Evolutionary conservation across 1,140 invertebrate species (phyloP).

Genomic region (Cydia splendana): DNA sequence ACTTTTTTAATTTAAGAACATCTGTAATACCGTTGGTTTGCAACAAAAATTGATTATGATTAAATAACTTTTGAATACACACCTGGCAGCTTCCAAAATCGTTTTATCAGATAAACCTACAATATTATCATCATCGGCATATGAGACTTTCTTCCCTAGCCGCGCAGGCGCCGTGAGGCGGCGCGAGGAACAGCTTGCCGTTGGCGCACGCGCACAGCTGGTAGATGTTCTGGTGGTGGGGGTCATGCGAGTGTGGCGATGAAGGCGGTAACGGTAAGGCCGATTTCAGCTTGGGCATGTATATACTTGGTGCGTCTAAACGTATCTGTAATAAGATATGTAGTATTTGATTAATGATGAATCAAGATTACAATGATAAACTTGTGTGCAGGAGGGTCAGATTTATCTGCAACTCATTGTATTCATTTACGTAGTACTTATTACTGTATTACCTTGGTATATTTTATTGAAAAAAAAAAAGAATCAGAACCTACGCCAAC

Average conservation of each 20-base stretch:
- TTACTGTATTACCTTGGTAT: too few relatives aligned
- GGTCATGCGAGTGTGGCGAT: constrained; percentile 70
- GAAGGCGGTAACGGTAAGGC: constrained; percentile 78
- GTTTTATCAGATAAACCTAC: constrained; percentile 9
- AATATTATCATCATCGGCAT: constrained; percentile 70
- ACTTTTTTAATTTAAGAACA: too few relatives aligned
- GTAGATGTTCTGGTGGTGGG: constrained; percentile 85
- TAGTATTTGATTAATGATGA: constrained; percentile 33
- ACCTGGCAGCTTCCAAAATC: constrained; percentile 8
- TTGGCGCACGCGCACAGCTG: constrained; percentile 95
- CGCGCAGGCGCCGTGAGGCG: constrained; percentile 89
- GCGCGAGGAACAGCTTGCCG: constrained; percentile 93
- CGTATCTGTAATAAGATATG: constrained; percentile 77
- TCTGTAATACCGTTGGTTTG: too few relatives aligned
- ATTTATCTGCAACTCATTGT: too few relatives aligned
- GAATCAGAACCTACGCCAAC: too few relatives aligned
- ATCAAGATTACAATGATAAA: constrained; percentile 6
- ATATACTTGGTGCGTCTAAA: constrained; percentile 83
- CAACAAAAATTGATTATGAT: too few relatives aligned
- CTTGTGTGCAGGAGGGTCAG: neutral
- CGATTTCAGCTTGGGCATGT: constrained; percentile 86
- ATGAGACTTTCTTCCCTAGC: constrained; percentile 77
- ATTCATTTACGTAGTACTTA: too few relatives aligned
- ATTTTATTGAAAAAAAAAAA: too few relatives aligned
- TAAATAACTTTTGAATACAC: too few relatives aligned